Evolutionary conservation across 2,113 vertebrate species (phyloP).

Genomic region (Heteronetta atricapilla): DNA sequence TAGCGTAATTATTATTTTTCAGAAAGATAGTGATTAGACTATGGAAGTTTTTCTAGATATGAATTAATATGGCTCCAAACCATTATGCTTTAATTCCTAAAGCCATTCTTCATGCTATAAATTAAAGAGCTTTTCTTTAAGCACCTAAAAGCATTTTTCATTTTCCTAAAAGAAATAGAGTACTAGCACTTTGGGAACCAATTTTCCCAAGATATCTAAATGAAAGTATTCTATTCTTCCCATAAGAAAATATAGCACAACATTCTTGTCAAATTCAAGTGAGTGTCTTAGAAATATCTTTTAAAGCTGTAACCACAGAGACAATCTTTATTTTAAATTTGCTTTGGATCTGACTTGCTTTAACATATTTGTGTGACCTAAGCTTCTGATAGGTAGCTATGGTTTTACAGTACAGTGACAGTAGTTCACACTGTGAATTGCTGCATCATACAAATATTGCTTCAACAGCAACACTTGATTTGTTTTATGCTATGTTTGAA

Average conservation of each 20-base stretch:
- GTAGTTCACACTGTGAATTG: not conserved
- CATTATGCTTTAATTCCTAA: constrained; percentile 8
- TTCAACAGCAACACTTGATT: not conserved
- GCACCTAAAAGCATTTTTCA: not conserved
- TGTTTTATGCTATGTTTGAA: not conserved
- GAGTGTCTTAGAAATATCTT: constrained; percentile 28
- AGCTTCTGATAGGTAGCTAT: not conserved
- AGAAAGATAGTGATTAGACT: not conserved
- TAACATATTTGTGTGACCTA: not conserved
- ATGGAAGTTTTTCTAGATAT: not conserved
- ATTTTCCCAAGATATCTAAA: not conserved
- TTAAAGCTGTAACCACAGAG: constrained; percentile 21
- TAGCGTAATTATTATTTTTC: not conserved
- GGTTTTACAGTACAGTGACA: not conserved
- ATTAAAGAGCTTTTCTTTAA: not conserved
- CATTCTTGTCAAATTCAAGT: constrained; percentile 29
- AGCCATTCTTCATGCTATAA: not conserved
- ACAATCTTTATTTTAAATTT: constrained; percentile 34
- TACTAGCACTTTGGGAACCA: not conserved
- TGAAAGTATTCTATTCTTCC: not conserved
- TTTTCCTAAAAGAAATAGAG: not conserved
- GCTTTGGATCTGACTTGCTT: constrained; percentile 18
- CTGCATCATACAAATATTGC: constrained; percentile 19
- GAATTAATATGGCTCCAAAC: not conserved
- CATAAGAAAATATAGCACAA: constrained; percentile 39